Conservation (phyloP, 2,888 invertebrate species). For the Nomada hirtipes region DNA sequence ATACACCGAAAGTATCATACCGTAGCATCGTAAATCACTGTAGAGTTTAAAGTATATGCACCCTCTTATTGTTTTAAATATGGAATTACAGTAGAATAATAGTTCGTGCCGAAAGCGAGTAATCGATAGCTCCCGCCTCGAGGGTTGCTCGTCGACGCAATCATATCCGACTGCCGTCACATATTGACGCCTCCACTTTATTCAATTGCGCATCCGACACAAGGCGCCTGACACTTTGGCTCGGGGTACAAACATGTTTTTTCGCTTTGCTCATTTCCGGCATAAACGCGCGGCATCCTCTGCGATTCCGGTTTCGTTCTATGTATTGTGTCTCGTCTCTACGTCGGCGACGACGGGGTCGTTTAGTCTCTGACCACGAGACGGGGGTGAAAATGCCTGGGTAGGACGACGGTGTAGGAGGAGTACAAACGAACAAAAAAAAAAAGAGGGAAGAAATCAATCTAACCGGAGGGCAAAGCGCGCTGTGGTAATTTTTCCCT, state of each 20-base stretch:
- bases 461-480: constrained; percentile 61
- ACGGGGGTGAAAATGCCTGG: constrained; percentile 49
- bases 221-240: constrained; percentile 68
- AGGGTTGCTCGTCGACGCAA: constrained; percentile 48
- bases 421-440: constrained; percentile 8
- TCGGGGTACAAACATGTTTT: constrained; percentile 78
- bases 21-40: no score
- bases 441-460: constrained; percentile 54
- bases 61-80: no score
- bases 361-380: constrained; percentile 62
- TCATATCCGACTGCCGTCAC: constrained; percentile 77
- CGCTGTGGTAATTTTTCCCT: constrained; percentile 76
- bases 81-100: background rate
- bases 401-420: constrained; percentile 6
- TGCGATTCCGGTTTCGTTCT: constrained; percentile 60
- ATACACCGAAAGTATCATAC: no score
- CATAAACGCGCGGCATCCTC: constrained; percentile 66
- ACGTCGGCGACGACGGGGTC: constrained; percentile 51
- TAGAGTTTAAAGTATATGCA: no score
- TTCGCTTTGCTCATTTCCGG: constrained; percentile 81
- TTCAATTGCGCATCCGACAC: constrained; percentile 79
- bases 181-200: constrained; percentile 80
- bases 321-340: constrained; percentile 46
- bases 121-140: constrained; percentile 46
- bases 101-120: background rate